Conservation (phyloP, 2,797 vertebrate species). For the Pseudochromis fuscus region DNA sequence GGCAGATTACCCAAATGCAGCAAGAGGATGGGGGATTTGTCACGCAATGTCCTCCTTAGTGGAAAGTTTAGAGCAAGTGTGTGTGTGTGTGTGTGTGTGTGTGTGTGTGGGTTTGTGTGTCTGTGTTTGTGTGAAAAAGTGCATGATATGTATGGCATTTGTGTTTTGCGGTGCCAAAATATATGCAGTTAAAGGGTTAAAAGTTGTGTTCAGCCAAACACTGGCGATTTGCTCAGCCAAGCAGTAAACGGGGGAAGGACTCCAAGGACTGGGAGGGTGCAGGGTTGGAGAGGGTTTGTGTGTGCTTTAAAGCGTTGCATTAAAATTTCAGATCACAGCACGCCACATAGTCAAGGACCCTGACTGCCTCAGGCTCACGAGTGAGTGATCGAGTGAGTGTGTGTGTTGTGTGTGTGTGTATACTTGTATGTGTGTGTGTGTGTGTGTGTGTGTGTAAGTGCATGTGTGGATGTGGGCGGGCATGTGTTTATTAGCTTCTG, state of each 20-base stretch:
- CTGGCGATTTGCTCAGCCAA: constrained; percentile 85
- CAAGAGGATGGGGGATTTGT: constrained; percentile 79
- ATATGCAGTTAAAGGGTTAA: constrained; percentile 83
- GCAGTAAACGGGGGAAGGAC: constrained; percentile 85
- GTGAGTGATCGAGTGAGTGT: constrained; percentile 62
- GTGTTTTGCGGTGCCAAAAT: constrained; percentile 71
- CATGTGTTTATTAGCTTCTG: constrained; percentile 83
- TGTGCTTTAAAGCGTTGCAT: constrained; percentile 86
- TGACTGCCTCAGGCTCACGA: constrained; percentile 82
- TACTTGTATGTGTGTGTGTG: constrained; percentile 13
- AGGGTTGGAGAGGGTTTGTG: constrained; percentile 84
- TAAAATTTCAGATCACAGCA: constrained; percentile 87
- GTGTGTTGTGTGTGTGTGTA: constrained; percentile 17
- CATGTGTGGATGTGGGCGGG: constrained; percentile 58
- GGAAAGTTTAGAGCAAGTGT: constrained; percentile 69
- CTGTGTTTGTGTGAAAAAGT: constrained; percentile 40
- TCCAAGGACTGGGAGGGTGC: constrained; percentile 84
- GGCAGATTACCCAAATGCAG: constrained; percentile 81
- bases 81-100: constrained; percentile 14
- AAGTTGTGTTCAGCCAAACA: constrained; percentile 85
- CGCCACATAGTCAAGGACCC: constrained; percentile 86
- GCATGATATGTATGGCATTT: constrained; percentile 67
- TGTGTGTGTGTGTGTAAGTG: constrained; percentile 25
- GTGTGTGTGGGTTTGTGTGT: constrained; percentile 21
- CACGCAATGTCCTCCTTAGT: constrained; percentile 81